Base-by-base conservation (phyloP, 30 jellyfish, hydroid and myxozoan species). In the Catostylus mosaicus region DNA sequence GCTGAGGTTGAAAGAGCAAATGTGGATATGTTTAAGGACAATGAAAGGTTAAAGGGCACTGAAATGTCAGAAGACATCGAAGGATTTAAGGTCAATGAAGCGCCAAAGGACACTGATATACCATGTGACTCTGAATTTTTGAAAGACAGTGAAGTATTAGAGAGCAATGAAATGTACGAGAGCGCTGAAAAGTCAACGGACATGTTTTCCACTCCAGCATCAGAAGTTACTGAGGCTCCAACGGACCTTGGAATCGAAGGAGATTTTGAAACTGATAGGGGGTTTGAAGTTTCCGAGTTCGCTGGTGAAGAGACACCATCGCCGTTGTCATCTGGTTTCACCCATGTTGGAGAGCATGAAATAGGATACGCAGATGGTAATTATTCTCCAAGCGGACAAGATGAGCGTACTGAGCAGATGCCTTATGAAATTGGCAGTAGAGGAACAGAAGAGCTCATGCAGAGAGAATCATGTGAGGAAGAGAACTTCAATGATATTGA, bases 401-500 rank as follows among this genome's bases (percentile, higher is more conserved):
- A 23, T 22, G 71, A 59, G 19, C 12, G 56, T 16, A 43, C 7
- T 4, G 78, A 67, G 5, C 59, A 67, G 54, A 35, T 23, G 74
- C 33, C 65, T 5, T 77, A 30, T 60, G 24, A 33, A 0, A 61
- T 77, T 46, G 88, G 88, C 1, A 38, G 76, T 31, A 77, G 40
- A 57, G 88, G 88, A 30, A 77, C 88, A 18, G 88, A 77, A 37
- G 88, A 77, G 65, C 75, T 77, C 23, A 57, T 77, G 88, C 88
- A 34, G 27, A 77, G 88, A 26, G 78, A 62, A 38, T 38, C 32
- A 3, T 8, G 24, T 10, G 88, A 57, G 46, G 69, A 35, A 16
- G 67, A 34, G 24, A 29, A 7, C 33, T 2, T 38, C n/a, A 24
- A 18, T 46, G 64, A 35, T 23, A 45, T 14, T 34, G 27, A 27